A percentile compares a stretch with the other conserved stretches of the same genome.
Evolutionary conservation across 35 echinoderm and acorn worm genomes (phyloP).

Genomic region (Acanthaster planci): DNA sequence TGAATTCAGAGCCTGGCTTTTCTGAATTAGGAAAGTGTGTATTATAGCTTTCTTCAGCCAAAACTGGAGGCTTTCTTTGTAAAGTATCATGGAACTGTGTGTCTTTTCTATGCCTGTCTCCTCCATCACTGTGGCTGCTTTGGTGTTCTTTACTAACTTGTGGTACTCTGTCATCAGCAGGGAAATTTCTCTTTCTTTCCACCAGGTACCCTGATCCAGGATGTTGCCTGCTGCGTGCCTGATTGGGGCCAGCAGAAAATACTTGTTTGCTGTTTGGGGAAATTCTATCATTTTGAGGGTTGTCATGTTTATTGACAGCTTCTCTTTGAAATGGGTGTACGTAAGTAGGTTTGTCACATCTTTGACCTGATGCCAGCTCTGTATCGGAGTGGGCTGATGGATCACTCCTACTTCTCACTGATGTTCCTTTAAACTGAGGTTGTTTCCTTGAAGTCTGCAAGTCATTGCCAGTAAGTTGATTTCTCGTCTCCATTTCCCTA

Average conservation of each 20-base stretch:
- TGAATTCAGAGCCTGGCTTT: too few species aligned
- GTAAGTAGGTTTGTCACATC: not conserved
- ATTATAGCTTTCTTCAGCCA: too few species aligned
- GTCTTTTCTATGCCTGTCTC: not conserved
- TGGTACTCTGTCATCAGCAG: not conserved
- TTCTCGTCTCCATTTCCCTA: not conserved
- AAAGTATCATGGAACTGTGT: not conserved
- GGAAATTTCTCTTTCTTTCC: not conserved
- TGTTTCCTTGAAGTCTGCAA: not conserved
- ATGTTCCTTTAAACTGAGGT: not conserved
- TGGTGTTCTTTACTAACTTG: not conserved
- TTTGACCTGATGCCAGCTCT: slow-evolving; percentile 3
- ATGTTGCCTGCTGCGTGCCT: not conserved
- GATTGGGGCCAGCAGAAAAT: not conserved
- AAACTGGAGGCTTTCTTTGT: not conserved
- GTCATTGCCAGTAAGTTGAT: not conserved
- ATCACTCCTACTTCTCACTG: not conserved
- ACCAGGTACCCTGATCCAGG: not conserved
- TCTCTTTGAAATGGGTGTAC: not conserved
- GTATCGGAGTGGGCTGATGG: slow-evolving; percentile 3
- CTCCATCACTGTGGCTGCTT: not conserved
- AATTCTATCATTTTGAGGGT: slow-evolving; percentile 4
- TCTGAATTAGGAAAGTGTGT: too few species aligned
- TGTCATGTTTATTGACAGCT: not conserved
- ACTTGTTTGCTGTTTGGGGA: not conserved